phyloP scores from a whole-genome alignment of 2,797 vertebrate genomes.

The Microctenopoma stevenorrisi region DNA sequence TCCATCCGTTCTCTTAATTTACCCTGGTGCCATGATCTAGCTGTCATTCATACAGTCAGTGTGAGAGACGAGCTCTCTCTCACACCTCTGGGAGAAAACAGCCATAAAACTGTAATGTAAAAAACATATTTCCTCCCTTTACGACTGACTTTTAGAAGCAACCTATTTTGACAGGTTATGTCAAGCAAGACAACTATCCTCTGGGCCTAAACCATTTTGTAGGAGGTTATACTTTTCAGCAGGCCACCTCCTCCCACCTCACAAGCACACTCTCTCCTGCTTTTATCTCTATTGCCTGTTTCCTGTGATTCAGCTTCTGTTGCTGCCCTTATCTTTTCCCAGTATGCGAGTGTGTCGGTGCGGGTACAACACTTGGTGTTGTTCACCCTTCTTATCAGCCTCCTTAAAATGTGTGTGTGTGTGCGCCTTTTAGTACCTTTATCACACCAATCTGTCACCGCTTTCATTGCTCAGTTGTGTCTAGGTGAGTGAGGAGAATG shows the following conservation, averaged over 20 bases:
- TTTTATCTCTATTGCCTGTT: conserved; percentile 72
- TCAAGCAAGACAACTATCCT: conserved; percentile 7
- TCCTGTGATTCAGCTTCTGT: conserved; percentile 74
- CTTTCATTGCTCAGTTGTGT: conserved; percentile 68
- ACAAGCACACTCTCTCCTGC: conserved; percentile 11
- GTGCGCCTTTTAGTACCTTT: conserved; percentile 66
- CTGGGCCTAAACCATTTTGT: neutral
- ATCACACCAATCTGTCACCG: conserved; percentile 79
- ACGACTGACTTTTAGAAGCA: conserved; percentile 22
- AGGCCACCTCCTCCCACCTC: conserved; percentile 4
- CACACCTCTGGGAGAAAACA: conserved; percentile 19
- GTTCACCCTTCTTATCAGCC: conserved; percentile 70
- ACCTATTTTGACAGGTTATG: conserved; percentile 14
- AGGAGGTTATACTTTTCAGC: conserved; percentile 1
- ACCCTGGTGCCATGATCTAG: neutral
- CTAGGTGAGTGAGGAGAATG: conserved; percentile 43
- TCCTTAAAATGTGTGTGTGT: conserved; percentile 44
- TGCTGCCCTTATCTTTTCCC: conserved; percentile 69
- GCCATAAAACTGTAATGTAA: conserved; percentile 34
- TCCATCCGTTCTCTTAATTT: conserved; percentile 24
- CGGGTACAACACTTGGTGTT: conserved; percentile 16
- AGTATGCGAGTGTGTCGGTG: conserved; percentile 21
- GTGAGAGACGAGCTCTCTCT: conserved; percentile 9
- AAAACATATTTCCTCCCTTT: conserved; percentile 18
- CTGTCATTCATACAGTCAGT: conserved; percentile 26